These are phyloP conservation scores for Conger conger DNA, from an alignment of 2,113 vertebrate genomes.

Conservation along the genomic window DNA sequence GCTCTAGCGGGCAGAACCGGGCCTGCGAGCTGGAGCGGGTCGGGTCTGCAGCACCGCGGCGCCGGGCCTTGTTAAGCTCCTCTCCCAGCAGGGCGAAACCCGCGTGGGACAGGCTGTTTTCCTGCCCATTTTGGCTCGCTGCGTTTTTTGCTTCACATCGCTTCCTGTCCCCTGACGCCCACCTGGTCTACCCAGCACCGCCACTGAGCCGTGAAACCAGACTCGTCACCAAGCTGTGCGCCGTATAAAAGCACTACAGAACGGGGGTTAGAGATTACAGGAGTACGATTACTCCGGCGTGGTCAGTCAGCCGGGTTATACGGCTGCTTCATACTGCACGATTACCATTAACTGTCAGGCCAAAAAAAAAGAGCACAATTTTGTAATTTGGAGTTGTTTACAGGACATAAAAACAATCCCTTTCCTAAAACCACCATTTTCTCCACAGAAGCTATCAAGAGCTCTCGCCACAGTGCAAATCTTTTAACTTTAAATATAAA, in stretches of 20 bases:
- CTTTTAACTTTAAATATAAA: not conserved
- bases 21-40: not conserved
- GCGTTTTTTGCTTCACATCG: not conserved
- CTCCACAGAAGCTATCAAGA: not conserved
- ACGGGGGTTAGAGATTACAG: not conserved
- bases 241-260: conserved; percentile 8
- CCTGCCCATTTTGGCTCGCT: no score
- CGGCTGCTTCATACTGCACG: not conserved
- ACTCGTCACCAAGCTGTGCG: not conserved
- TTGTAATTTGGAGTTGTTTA: not conserved
- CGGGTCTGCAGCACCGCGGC: not conserved
- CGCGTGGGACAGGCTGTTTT: not conserved
- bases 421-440: not conserved
- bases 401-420: not conserved
- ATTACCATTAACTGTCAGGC: not conserved
- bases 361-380: not conserved
- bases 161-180: not conserved
- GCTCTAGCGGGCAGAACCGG: not conserved
- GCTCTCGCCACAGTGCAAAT: not conserved
- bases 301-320: not conserved
- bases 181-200: not conserved
- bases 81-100: not conserved
- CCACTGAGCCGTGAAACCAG: not conserved
- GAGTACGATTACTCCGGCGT: not conserved
- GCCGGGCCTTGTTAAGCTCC: not conserved